Percentiles rank a stretch among this genome's conserved stretches.
These are phyloP conservation scores for Lagria hirta DNA, from an alignment of 2,888 invertebrate species.

Conservation along the genomic window DNA sequence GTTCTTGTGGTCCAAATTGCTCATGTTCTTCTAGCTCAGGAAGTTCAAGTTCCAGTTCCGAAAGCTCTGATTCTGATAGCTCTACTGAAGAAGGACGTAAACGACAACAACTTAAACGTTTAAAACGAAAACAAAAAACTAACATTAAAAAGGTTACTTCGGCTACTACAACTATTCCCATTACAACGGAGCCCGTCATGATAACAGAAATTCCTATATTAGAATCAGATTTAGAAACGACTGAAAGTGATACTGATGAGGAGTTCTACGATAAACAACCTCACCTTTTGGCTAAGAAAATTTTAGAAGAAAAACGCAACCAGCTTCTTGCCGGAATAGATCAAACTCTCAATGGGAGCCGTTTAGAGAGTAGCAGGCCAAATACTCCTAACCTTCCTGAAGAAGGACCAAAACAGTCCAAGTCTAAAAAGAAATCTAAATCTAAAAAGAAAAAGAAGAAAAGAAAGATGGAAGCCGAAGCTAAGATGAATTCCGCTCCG, in stretches of 20 bases:
- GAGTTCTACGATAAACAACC: slow-evolving; percentile 86
- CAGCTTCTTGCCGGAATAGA: slow-evolving; percentile 66
- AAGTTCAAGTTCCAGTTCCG: slow-evolving; percentile 53
- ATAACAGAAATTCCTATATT: slow-evolving; percentile 63
- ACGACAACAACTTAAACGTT: slow-evolving; percentile 53
- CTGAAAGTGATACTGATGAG: slow-evolving; percentile 83
- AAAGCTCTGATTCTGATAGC: slow-evolving; percentile 61
- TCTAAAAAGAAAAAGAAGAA: slow-evolving; percentile 55
- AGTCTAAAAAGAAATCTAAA: slow-evolving; percentile 67
- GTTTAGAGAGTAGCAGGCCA: slow-evolving; percentile 61
- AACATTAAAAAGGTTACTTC: slow-evolving; percentile 49
- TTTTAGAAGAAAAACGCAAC: slow-evolving; percentile 74
- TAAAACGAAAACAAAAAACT: slow-evolving; percentile 41
- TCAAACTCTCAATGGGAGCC: slow-evolving; percentile 52
- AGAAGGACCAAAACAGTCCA: slow-evolving; percentile 57
- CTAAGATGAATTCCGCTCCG: slow-evolving; percentile 39
- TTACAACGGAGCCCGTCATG: slow-evolving; percentile 48
- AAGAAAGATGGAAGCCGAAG: slow-evolving; percentile 61
- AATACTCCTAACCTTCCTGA: slow-evolving; percentile 62
- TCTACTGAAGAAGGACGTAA: slow-evolving; percentile 61
- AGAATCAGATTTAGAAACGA: slow-evolving; percentile 84
- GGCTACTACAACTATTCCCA: slow-evolving; percentile 57
- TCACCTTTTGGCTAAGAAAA: slow-evolving; percentile 70
- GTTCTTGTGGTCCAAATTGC: slow-evolving; percentile 82
- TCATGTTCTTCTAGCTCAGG: slow-evolving; percentile 76